Evolutionary conservation across 2,888 invertebrate genomes (phyloP).

Genomic region (Cheilosia variabilis): DNA sequence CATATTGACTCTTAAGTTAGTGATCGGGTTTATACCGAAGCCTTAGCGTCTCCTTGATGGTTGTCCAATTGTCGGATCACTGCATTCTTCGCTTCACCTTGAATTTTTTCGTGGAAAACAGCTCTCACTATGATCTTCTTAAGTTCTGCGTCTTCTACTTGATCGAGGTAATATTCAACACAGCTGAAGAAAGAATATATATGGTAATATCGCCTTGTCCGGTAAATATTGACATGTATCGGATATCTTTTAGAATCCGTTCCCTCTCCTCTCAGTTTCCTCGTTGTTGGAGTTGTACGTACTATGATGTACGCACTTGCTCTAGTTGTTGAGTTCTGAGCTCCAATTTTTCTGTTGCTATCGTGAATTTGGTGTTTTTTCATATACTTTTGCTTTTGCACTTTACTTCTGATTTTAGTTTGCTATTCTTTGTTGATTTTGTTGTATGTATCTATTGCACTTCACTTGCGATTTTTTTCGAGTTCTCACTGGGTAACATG

Average conservation of each 20-base stretch:
- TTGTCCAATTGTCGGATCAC: conserved; percentile 32
- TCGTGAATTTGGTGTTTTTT: conserved; percentile 17
- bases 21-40: conserved; percentile 15
- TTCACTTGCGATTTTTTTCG: neutral
- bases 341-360: conserved; percentile 21
- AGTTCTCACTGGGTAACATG: neutral
- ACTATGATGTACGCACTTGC: conserved; percentile 6
- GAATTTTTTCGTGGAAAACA: conserved; percentile 23
- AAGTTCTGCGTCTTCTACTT: conserved; percentile 4
- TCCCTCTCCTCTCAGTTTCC: conserved; percentile 13
- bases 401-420: conserved; percentile 1
- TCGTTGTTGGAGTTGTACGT: conserved; percentile 12
- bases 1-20: neutral
- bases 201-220: conserved; percentile 30
- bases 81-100: conserved; percentile 38
- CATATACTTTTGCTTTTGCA: neutral
- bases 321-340: conserved; percentile 19
- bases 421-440: conserved; percentile 11
- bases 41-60: conserved; percentile 16
- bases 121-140: conserved; percentile 6
- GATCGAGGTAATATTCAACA: conserved; percentile 15
- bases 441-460: neutral
- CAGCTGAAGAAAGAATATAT: conserved; percentile 39
- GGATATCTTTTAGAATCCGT: conserved; percentile 20
- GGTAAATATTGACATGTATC: conserved; percentile 29